Base-by-base conservation (phyloP, 2,888 invertebrate species). In the Pseudococcus jackbeardsleyi region DNA sequence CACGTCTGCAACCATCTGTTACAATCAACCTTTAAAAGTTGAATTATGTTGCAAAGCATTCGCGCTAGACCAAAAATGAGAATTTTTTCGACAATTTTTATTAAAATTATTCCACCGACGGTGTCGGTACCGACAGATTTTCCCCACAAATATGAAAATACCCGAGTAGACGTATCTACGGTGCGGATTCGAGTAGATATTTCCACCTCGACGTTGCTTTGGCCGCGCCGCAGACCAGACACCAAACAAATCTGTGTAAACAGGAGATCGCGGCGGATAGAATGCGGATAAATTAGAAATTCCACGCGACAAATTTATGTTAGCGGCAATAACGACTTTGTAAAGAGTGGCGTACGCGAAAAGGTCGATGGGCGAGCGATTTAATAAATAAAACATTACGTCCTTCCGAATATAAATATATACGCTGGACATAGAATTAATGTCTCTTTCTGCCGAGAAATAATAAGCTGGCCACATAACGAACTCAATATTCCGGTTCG, bases 401-500 rank as follows among this genome's bases (percentile, higher is more conserved):
- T 46, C 46, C 46, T 82, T 82, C 17, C 79, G 46, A 46, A 82
- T 82, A 82, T 42, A 42, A 19, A 46, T 82, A 82, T 64, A 82
- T 82, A 82, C 42, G n/a, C 11, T 82, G 46, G 39, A 82, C 46
- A 26, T 19, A 11, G 79, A 82, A 82, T 82, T 82, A 82, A 82
- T 82, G 79, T 46, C 46, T 46, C 79, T 82, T 82, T 82, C 79
- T 82, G 3, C 72, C 39, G 0, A 82, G 46, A 82, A 82, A 82
- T 82, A 82, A 82, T 82, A 82, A 82, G 46, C 79, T 82, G 46
- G 12, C 19, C 79, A 46, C 46, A 42, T 82, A 82, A 82, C 79
- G 79, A 82, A 82, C 79, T 82, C 79, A 82, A 46, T 82, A 82
- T 82, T 82, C 79, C 79, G 79, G 79, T 82, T 82, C 46, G 79